Evolutionary conservation across 1,140 invertebrate species (phyloP), one percentile per base, ranked within the genome.

Genomic region (Orchestia grillus): DNA sequence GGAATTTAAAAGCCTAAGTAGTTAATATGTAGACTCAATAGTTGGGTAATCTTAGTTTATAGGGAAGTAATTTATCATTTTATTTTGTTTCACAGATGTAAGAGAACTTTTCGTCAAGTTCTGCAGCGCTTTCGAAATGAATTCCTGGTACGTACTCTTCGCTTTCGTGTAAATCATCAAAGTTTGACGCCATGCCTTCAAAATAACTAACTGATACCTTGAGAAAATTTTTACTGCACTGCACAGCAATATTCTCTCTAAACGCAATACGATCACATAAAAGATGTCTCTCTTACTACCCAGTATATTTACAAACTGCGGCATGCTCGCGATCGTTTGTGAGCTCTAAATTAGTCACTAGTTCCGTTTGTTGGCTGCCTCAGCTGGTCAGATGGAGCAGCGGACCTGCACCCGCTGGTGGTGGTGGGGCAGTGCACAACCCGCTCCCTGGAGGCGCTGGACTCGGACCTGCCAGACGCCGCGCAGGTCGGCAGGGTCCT

Each of bases 141-240:
- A 45, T 44, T 94, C 92, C 16, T 44, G 92, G 92, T 94, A 94
- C 44, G 92, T 47, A 44, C 44, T 28, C 62, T 77, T 77, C 62
- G 3, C 36, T 77, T 77, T 36, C 62, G 11, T 36, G 3, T 36
- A 36, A 77, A 77, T 15, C 19, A 77, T 3, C 11, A 77, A 23
- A 77, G 62, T 77, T 77, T 77, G 11, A 77, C 62, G 28, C 3
- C 36, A 77, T 77, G 11, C 28, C 62, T 28, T 77, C 28, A 36
- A 28, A 23, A 36, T 77, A 3, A 77, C 62, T 77, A 36, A 77
- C 28, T 15, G 11, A 3, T 36, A 3, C 36, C 1, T 23, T 77
- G 28, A 23, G 19, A 8, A 23, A 77, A 23, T 15, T 23, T 77
- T 77, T 77, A 3, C 36, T 36, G 11, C 36, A 77, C 62, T 77